Conservation (phyloP, 2,113 vertebrate species). For the Eulacestoma nigropectus region DNA sequence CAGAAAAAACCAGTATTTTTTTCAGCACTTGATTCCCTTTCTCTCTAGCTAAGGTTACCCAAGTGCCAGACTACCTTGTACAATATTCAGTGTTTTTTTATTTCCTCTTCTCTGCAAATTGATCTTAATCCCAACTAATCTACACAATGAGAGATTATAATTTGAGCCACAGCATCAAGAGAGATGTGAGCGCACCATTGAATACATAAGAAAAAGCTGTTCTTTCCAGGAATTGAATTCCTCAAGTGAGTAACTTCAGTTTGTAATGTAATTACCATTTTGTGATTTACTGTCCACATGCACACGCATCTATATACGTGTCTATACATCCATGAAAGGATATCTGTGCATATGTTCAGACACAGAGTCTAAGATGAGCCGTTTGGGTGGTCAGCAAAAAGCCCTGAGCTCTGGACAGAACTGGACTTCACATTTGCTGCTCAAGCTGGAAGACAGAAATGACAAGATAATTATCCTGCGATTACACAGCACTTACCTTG, state of each 20-base stretch:
- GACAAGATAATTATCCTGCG: not conserved
- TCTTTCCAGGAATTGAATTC: not conserved
- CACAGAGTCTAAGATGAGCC: fast-evolving
- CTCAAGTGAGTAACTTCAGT: not conserved
- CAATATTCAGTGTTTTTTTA: not conserved
- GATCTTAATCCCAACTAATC: not conserved
- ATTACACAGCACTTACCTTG: slow-evolving; percentile 8
- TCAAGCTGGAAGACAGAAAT: not conserved
- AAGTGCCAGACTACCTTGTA: not conserved
- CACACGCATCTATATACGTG: fast-evolving
- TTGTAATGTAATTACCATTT: not conserved
- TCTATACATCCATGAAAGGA: fast-evolving
- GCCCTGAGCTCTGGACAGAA: not conserved
- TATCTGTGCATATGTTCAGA: not conserved
- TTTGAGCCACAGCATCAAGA: not conserved
- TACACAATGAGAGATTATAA: not conserved
- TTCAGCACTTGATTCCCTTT: not conserved
- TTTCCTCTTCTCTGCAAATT: not conserved
- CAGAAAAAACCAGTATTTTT: not conserved
- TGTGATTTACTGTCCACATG: not conserved
- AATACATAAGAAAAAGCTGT: not conserved
- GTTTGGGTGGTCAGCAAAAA: not conserved
- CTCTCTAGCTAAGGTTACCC: not conserved
- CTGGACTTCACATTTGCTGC: not conserved
- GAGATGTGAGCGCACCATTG: not conserved